Conservation (phyloP, 2,888 invertebrate species). For the Spicauda simplicius region DNA sequence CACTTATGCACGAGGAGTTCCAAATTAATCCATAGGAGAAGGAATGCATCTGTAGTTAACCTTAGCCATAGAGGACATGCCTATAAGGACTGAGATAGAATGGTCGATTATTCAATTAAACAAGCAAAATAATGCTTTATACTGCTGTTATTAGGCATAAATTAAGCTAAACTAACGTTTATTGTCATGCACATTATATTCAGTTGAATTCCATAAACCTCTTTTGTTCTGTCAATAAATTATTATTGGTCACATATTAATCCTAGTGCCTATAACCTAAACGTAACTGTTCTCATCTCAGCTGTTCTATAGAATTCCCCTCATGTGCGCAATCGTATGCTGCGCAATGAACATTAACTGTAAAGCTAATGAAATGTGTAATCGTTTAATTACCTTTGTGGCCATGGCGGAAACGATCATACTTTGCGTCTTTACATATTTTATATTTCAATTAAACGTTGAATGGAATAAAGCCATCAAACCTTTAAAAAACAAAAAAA, state of each 20-base stretch:
- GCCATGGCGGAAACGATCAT: constrained; percentile 3
- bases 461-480: neutral
- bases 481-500: too few relatives aligned
- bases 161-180: too few relatives aligned
- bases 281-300: neutral
- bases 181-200: too few relatives aligned
- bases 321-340: neutral
- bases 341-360: neutral
- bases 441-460: neutral
- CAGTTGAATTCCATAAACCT: too few relatives aligned
- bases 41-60: too few relatives aligned
- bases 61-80: too few relatives aligned
- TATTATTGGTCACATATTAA: neutral
- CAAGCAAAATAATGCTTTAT: too few relatives aligned
- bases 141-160: too few relatives aligned
- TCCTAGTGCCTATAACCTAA: neutral
- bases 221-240: neutral
- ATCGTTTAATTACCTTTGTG: constrained; percentile 3
- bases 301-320: neutral
- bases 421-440: neutral
- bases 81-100: too few relatives aligned
- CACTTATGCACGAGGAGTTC: too few relatives aligned
- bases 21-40: too few relatives aligned
- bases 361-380: constrained; percentile 3
- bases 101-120: too few relatives aligned